These are phyloP conservation scores for Cyanocitta stelleri DNA, from an alignment of 2,113 vertebrate species.

Conservation along the genomic window DNA sequence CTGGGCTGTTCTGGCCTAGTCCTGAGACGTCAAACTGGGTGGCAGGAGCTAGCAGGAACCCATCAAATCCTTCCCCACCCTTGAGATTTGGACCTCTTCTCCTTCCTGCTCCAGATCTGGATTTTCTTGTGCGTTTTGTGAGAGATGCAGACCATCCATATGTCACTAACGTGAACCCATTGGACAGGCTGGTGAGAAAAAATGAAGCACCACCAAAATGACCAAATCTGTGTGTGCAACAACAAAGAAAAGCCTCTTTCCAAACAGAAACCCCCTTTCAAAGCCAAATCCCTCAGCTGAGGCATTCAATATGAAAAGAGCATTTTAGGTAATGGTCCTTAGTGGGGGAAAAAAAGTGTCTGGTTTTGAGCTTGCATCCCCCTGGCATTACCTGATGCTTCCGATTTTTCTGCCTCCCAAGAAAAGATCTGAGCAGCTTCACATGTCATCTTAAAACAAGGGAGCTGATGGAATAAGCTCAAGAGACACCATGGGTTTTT, in stretches of 20 bases:
- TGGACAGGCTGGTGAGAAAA: neutral
- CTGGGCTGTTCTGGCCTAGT: neutral
- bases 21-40: neutral
- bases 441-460: neutral
- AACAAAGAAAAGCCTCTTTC: neutral
- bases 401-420: neutral
- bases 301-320: neutral
- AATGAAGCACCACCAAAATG: neutral
- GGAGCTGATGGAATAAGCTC: neutral
- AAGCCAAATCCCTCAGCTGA: neutral
- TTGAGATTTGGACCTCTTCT: rapidly evolving
- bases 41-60: neutral
- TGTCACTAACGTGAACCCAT: neutral
- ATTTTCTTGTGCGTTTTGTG: neutral
- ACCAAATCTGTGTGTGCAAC: neutral
- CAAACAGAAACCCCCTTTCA: neutral
- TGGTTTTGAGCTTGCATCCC: neutral
- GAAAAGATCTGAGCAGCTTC: neutral
- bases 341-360: neutral
- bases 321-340: neutral
- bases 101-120: neutral
- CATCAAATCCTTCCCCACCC: neutral
- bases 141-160: neutral
- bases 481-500: neutral
- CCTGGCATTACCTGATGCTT: neutral